phyloP scores from a whole-genome alignment of 1,140 invertebrate species.

The Harlomillsia oculata region DNA sequence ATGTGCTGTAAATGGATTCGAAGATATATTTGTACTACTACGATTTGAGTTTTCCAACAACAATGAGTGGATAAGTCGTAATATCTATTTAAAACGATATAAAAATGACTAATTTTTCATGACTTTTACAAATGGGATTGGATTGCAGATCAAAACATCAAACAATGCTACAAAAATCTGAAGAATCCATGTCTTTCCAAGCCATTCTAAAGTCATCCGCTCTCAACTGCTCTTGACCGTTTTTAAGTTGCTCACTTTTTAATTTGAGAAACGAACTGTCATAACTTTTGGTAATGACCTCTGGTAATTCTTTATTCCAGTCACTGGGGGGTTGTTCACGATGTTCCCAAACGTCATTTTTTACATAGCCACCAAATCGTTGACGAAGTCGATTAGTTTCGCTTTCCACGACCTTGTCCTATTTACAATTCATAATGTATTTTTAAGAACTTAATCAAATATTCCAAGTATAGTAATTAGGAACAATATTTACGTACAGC shows the following conservation, averaged over 20 bases:
- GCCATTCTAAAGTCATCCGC: background rate
- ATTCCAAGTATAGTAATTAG: conserved; percentile 7
- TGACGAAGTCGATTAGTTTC: conserved; percentile 53
- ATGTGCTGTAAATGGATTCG: too few species aligned
- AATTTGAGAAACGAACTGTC: conserved; percentile 54
- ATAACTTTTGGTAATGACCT: conserved; percentile 56
- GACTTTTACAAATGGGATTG: background rate
- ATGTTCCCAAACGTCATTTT: conserved; percentile 67
- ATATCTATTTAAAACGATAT: background rate
- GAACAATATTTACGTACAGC: conserved; percentile 47
- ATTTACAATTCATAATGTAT: conserved; percentile 36
- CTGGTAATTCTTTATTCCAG: conserved; percentile 67
- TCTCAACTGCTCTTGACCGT: conserved; percentile 34
- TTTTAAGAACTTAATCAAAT: background rate
- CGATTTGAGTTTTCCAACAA: too few species aligned
- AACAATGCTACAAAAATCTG: background rate
- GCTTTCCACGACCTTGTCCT: conserved; percentile 59
- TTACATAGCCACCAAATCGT: conserved; percentile 54
- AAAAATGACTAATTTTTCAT: background rate
- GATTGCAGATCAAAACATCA: too few species aligned
- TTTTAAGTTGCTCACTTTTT: conserved; percentile 53
- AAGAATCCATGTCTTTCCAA: background rate
- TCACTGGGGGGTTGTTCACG: conserved; percentile 61
- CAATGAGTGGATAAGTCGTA: too few species aligned
- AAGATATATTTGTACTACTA: too few species aligned